Base-by-base conservation (phyloP, 1,140 invertebrate species). In the Ceratoteleas bidentatus region DNA sequence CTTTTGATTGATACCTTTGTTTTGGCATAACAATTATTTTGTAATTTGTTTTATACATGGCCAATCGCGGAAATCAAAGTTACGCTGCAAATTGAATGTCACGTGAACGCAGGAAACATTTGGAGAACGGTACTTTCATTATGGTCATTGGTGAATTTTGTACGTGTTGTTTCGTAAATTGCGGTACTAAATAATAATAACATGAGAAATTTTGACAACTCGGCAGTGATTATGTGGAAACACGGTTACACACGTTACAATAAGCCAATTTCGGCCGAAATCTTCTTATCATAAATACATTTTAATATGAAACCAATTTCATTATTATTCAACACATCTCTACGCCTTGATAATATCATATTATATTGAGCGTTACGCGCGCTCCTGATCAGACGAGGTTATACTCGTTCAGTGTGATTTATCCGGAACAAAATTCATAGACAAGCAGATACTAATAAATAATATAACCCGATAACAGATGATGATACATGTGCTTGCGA, bases 381-480 rank as follows among this genome's bases (percentile, higher is more conserved):
- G 9, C 38, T 40, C 43, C 52, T 56, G 38, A 73, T 73, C 56
- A 54, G 32, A 56, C 11, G 36, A 6, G 34, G 40, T 58, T 53
- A 58, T 43, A 74, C 57, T 74, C 43, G 53, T 40, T 10, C 52
- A 49, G 9, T 40, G 47, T 57, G 15, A 65, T 50, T 75, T 66
- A 75, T 62, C 62, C 47, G 34, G 13, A 16, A 60, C 45, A 75
- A 75, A 65, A 66, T 65, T 66, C 54, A 75, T 74, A 64, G 70
- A 65, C 56, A 52, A 75, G 14, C 47, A 65, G 36, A 66, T 60
- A 60, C 36, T 65, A 74, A 75, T 65, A 52, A 65, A 43, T 52
- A 38, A 62, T 56, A 56, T 56, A 61, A 40, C 49, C 16, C 40
- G 40, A 45, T 62, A 62, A 47, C 47, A 43, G 33, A 70, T 33